Evolutionary conservation across 2,888 invertebrate species (phyloP).

Genomic region (Synergus umbraculus): DNA sequence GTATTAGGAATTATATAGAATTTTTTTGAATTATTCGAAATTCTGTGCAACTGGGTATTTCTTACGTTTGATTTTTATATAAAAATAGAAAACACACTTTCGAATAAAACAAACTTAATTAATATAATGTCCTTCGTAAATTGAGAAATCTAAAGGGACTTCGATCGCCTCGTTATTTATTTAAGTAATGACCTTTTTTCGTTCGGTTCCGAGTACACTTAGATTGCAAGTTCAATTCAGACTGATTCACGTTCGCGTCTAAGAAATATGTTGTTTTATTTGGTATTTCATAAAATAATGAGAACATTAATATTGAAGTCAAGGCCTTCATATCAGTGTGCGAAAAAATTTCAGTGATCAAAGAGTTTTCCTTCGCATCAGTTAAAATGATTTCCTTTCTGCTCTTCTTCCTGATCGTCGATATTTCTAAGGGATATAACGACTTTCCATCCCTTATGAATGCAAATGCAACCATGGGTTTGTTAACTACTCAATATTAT

Average conservation of each 20-base stretch:
- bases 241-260: constrained; percentile 45
- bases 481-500: constrained; percentile 55
- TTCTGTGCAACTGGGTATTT: too few species aligned
- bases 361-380: constrained; percentile 44
- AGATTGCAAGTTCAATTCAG: constrained; percentile 47
- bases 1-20: too few species aligned
- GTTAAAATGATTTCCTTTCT: constrained; percentile 55
- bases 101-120: background rate
- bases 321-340: constrained; percentile 45
- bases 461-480: constrained; percentile 87
- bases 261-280: constrained; percentile 39
- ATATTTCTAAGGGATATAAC: constrained; percentile 70
- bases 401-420: constrained; percentile 54
- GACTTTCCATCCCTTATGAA: constrained; percentile 86
- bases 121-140: background rate
- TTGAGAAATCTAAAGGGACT: constrained; percentile 48
- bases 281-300: constrained; percentile 60
- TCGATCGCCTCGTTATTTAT: constrained; percentile 67
- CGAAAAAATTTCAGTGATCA: constrained; percentile 45
- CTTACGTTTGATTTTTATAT: background rate
- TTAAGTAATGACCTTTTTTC: constrained; percentile 63
- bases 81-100: background rate
- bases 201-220: constrained; percentile 51
- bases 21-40: too few species aligned
- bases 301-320: constrained; percentile 62